Evolutionary conservation across 2,797 vertebrate species (phyloP), one percentile per base, ranked within the genome.

Genomic region (Loriculus beryllinus): DNA sequence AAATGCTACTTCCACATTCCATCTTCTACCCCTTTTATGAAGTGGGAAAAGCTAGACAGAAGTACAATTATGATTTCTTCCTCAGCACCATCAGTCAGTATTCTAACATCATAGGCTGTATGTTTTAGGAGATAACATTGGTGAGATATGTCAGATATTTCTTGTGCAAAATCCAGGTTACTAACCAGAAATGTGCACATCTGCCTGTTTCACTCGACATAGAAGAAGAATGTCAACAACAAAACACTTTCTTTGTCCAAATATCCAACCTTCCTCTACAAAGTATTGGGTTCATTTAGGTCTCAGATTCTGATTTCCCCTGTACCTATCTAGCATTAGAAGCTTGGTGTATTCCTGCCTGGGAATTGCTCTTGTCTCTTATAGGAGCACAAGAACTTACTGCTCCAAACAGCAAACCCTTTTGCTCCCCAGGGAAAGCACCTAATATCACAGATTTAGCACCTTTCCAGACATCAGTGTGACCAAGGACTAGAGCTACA

Each of bases 331-430:
- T 48, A 49, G 5, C 15, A 17, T 7, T 56, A 65, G 8, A 15
- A 65, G 12, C 23, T 26, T n/a, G 33, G 6, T 28, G 18, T 26
- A 19, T 72, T 67, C 31, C 43, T 85, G 28, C 10, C 13, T n/a
- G 23, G 6, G 15, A 14, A 35, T 42, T 45, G 6, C 11, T 56
- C 25, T 52, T 28, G 9, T 47, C 6, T 67, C 23, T 35, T 42
- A 74, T 10, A 74, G 7, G 23, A 47, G 9, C 1, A 1, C 22
- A 76, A 70, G 6, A 21, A 22, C 3, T 1, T 4, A 17, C 5
- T 52, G 22, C 14, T 35, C 13, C 35, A 51, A 63, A 14, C 8
- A 52, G 6, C 15, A 80, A 78, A 70, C 9, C 2, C 17, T 8
- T 85, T 70, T 63, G 13, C 25, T 79, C 18, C 22, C 6, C 28